Conservation (phyloP, 2,797 vertebrate genomes). For the Ctenochaetus hawaiiensis region DNA sequence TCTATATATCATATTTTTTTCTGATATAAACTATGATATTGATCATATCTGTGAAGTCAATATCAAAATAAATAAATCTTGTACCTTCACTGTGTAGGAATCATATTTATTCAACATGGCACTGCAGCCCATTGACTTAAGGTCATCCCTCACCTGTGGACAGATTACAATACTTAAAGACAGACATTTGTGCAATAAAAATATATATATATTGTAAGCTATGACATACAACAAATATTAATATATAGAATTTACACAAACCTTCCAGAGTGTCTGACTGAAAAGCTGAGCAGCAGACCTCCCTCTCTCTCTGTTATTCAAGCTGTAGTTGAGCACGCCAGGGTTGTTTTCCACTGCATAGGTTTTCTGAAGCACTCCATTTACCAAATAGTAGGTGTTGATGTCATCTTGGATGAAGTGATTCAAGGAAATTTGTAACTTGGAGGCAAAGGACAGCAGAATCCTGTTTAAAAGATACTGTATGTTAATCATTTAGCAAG, state of each 20-base stretch:
- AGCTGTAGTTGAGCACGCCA: constrained; percentile 81
- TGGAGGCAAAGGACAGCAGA: constrained; percentile 74
- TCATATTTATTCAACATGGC: constrained; percentile 83
- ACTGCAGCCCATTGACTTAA: constrained; percentile 77
- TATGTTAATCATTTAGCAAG: background rate
- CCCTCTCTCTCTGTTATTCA: constrained; percentile 79
- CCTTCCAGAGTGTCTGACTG: constrained; percentile 83
- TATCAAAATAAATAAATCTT: background rate
- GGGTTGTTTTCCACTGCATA: constrained; percentile 82
- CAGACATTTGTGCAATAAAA: background rate
- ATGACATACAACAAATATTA: no score
- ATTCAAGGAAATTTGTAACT: constrained; percentile 81
- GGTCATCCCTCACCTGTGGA: constrained; percentile 81
- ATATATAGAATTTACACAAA: constrained; percentile 41
- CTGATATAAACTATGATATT: background rate
- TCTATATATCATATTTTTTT: background rate
- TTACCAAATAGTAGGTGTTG: constrained; percentile 88
- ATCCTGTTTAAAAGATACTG: constrained; percentile 77
- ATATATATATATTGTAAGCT: no score
- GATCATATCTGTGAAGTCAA: background rate
- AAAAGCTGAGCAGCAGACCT: constrained; percentile 82
- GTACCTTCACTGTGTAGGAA: constrained; percentile 86
- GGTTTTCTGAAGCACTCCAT: constrained; percentile 74
- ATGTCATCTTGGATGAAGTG: constrained; percentile 81
- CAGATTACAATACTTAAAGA: background rate